Percentiles rank a stretch among this genome's conserved stretches.
Evolutionary conservation across 2,113 vertebrate genomes (phyloP).

Genomic region (Orthonyx spaldingii): DNA sequence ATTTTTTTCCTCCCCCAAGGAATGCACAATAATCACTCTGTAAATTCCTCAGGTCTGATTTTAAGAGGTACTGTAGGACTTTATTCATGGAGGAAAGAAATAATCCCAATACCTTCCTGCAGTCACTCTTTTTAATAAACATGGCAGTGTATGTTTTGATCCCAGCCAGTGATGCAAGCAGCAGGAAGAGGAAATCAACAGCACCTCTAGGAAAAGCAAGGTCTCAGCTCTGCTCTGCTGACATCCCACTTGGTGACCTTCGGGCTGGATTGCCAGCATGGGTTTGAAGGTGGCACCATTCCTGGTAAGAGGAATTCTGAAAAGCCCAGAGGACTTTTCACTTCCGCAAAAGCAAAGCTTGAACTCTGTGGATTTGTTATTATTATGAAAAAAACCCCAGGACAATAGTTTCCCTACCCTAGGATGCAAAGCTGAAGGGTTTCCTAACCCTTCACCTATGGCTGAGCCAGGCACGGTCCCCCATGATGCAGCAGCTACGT

Average conservation of each 20-base stretch:
- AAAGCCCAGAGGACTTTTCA: not conserved
- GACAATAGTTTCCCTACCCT: not conserved
- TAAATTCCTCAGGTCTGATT: conserved; percentile 59
- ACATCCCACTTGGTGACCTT: not conserved
- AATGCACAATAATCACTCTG: conserved; percentile 55
- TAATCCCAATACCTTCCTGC: conserved; percentile 15
- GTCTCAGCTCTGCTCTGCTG: not conserved
- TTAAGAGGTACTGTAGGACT: conserved; percentile 34
- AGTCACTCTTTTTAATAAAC: not conserved
- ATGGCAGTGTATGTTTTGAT: not conserved
- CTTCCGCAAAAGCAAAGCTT: not conserved
- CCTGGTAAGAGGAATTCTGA: not conserved
- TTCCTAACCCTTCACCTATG: not conserved
- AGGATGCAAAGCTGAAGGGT: not conserved
- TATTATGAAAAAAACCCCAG: not conserved
- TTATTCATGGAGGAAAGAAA: conserved; percentile 15
- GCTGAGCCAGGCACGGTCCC: not conserved
- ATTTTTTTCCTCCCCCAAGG: not conserved
- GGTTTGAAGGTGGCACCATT: not conserved
- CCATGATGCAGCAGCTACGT: rapidly evolving
- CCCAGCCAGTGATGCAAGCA: not conserved
- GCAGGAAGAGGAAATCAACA: not conserved
- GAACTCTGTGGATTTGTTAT: not conserved
- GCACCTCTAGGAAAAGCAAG: not conserved
- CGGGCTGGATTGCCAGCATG: not conserved